Evolutionary conservation across 2,888 invertebrate species (phyloP), one percentile per base, ranked within the genome.

Genomic region (Microctonus brassicae): DNA sequence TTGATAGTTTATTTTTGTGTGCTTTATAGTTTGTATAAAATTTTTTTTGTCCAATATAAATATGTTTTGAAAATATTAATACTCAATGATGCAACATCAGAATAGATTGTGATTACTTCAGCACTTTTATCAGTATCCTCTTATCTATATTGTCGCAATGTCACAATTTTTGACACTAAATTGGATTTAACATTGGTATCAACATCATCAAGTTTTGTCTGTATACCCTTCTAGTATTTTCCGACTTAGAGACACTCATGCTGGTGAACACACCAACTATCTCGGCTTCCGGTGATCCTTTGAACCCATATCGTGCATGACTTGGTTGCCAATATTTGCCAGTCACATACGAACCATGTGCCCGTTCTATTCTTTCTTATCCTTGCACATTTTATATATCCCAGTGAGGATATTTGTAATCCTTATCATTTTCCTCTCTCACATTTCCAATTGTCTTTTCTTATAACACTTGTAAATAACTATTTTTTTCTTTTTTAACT

Each of bases 251-350:
- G 55, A 26, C 24, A 55, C 55, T 34, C 58, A 17, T 34, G 20
- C 20, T 47, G 47, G 47, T 58, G 58, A 26, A 64, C 26, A 52
- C 33, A n/a, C 26, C 10, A 11, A 29, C 39, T 34, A 22, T 10
- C 33, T 24, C n/a, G 17, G 62, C 24, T 62, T 62, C 62, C 24
- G 42, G 29, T 20, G 39, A 69, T 69, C 62, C 62, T 42, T 62
- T 61, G 53, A 53, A 63, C 53, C 62, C 58, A 24, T 53, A 52
- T 47, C 29, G 39, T 52, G 47, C 52, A 42, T 52, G 63, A 64
- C 52, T 33, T 11, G 52, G n/a, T 17, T 64, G 24, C 29, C 47
- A 47, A 47, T 47, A 47, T 47, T 47, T 24, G 33, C 52, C 52
- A 20, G 58, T 17, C 33, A 58, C 26, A 29, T 26, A 58, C 26